phyloP scores from a whole-genome alignment of 2,888 invertebrate species.

The Nomada goodeniana region DNA sequence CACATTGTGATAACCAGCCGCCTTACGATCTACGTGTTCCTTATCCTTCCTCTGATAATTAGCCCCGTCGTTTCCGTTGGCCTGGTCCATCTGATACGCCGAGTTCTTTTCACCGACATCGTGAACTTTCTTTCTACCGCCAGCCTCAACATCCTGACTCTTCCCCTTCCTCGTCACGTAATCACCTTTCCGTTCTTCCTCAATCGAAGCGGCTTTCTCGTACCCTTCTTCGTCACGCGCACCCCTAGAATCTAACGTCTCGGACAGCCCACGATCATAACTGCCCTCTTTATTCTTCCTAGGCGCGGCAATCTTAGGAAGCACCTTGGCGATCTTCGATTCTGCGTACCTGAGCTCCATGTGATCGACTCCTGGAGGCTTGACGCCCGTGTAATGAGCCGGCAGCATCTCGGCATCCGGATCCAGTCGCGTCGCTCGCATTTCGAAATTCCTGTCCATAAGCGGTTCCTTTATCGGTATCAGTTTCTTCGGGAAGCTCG shows the following conservation, averaged over 20 bases:
- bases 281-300: not conserved
- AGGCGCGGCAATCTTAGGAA: not conserved
- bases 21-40: slow-evolving; percentile 87
- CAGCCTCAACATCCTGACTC: slow-evolving; percentile 83
- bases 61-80: slow-evolving; percentile 83
- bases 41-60: slow-evolving; percentile 84
- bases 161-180: slow-evolving; percentile 86
- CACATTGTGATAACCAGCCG: slow-evolving; percentile 89
- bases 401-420: slow-evolving; percentile 83
- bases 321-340: slow-evolving; percentile 18
- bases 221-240: slow-evolving; percentile 86
- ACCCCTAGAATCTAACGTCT: slow-evolving; percentile 85
- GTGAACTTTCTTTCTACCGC: slow-evolving; percentile 80
- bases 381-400: slow-evolving; percentile 78
- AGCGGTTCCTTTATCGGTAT: slow-evolving; percentile 43
- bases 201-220: slow-evolving; percentile 85
- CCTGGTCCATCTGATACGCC: slow-evolving; percentile 83
- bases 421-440: slow-evolving; percentile 71
- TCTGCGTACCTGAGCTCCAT: slow-evolving; percentile 76
- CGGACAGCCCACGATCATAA: slow-evolving; percentile 85
- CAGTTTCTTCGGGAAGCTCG: slow-evolving; percentile 47
- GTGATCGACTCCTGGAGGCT: slow-evolving; percentile 81
- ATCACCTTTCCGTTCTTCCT: slow-evolving; percentile 86
- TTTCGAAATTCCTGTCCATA: not conserved
- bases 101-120: slow-evolving; percentile 84